phyloP scores from a whole-genome alignment of 2,888 invertebrate species.

The Atrina japonica region DNA sequence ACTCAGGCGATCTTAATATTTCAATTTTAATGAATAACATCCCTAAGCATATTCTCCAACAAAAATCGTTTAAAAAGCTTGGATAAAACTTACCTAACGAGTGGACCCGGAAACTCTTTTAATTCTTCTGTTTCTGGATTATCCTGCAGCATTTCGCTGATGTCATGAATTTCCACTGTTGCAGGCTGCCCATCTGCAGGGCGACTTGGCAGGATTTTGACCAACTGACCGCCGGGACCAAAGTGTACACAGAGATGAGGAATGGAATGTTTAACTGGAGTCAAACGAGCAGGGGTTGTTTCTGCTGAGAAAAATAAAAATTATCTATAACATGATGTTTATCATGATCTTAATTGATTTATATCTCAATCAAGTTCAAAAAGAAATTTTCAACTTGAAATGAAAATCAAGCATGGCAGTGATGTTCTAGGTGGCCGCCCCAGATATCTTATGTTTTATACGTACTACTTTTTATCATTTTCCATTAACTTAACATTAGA shows the following conservation, averaged over 20 bases:
- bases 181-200: conserved; percentile 91
- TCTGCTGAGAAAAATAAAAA: conserved; percentile 34
- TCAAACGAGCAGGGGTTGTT: conserved; percentile 84
- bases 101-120: conserved; percentile 90
- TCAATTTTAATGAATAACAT: too few relatives aligned
- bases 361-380: background rate
- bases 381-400: background rate
- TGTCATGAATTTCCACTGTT: conserved; percentile 87
- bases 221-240: conserved; percentile 84
- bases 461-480: too few relatives aligned
- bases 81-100: conserved; percentile 87
- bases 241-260: conserved; percentile 85
- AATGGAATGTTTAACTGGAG: conserved; percentile 90
- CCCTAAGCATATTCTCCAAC: too few relatives aligned
- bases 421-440: too few relatives aligned
- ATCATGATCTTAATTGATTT: background rate
- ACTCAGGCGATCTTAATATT: too few relatives aligned
- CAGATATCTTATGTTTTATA: too few relatives aligned
- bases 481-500: too few relatives aligned
- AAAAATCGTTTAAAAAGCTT: too few relatives aligned
- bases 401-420: too few relatives aligned
- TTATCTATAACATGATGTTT: background rate
- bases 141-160: conserved; percentile 77
- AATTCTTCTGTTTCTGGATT: conserved; percentile 79
- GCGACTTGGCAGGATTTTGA: conserved; percentile 89